These are phyloP conservation scores for Tribolium freemani DNA, from an alignment of 2,888 invertebrate genomes.

Conservation along the genomic window DNA sequence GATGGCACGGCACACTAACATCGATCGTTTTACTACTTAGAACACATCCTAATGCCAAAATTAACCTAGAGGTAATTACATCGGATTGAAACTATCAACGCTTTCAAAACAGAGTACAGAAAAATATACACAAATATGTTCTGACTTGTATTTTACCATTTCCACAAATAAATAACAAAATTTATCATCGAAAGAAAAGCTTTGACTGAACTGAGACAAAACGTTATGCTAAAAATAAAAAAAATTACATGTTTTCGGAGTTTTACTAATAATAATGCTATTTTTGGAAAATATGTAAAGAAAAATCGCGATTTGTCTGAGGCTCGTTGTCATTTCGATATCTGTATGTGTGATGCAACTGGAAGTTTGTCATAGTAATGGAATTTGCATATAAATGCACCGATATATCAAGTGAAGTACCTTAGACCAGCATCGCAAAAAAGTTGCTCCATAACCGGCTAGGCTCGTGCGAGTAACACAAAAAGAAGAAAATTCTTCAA, in stretches of 20 bases:
- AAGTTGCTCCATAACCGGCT: conserved; percentile 50
- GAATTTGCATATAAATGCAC: conserved; percentile 57
- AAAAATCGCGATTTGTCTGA: not conserved
- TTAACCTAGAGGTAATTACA: not conserved
- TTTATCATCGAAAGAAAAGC: too few relatives aligned
- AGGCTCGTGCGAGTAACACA: conserved; percentile 57
- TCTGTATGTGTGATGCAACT: conserved; percentile 41
- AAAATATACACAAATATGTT: not conserved
- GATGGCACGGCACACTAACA: conserved; percentile 35
- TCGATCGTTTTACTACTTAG: conserved; percentile 6
- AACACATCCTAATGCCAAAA: not conserved
- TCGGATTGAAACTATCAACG: not conserved
- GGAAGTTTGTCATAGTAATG: conserved; percentile 58
- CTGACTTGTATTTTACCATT: too few relatives aligned
- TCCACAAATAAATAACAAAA: too few relatives aligned
- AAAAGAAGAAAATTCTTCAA: conserved; percentile 42
- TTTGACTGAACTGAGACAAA: too few relatives aligned
- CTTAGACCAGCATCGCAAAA: conserved; percentile 46
- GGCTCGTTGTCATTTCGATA: not conserved
- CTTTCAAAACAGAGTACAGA: not conserved
- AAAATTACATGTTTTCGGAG: too few relatives aligned
- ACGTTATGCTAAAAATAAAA: too few relatives aligned
- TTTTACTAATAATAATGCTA: too few relatives aligned
- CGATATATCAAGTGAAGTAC: conserved; percentile 52
- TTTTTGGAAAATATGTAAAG: too few relatives aligned